Conservation (phyloP, 2,113 vertebrate species). For the Eubucco bourcierii region DNA sequence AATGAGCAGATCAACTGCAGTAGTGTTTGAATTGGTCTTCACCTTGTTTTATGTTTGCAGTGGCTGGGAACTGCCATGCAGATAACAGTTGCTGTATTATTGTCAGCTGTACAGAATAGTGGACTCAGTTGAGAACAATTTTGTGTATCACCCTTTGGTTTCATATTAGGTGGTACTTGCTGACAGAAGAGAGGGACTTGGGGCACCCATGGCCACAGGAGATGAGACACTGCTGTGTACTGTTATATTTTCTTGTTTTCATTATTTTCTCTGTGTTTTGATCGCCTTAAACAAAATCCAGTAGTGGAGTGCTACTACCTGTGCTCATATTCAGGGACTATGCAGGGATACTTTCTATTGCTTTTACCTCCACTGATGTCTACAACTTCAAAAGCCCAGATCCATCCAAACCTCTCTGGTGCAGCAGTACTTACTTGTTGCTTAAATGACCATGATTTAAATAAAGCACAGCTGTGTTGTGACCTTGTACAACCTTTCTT, state of each 20-base stretch:
- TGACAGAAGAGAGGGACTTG: background rate
- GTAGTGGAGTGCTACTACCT: background rate
- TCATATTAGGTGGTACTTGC: background rate
- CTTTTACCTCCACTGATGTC: accelerated
- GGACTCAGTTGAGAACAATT: background rate
- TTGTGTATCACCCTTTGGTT: background rate
- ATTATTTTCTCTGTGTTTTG: background rate
- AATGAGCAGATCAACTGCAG: background rate
- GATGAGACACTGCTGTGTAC: background rate
- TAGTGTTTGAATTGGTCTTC: background rate
- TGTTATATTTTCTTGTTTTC: background rate
- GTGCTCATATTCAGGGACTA: background rate
- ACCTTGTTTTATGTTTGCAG: background rate
- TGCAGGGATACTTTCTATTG: background rate
- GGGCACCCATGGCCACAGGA: accelerated
- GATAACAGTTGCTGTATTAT: background rate
- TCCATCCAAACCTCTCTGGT: background rate
- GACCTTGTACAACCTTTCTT: background rate
- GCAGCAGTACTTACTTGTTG: background rate
- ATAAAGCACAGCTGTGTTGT: background rate
- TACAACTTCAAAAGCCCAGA: background rate
- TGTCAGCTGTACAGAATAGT: background rate
- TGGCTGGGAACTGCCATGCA: background rate
- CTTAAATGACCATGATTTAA: background rate
- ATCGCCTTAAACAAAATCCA: background rate